A percentile compares a stretch with the other conserved stretches of the same genome.
Evolutionary conservation across 1,140 invertebrate species (phyloP).

Genomic region (Trichogramma pretiosum): DNA sequence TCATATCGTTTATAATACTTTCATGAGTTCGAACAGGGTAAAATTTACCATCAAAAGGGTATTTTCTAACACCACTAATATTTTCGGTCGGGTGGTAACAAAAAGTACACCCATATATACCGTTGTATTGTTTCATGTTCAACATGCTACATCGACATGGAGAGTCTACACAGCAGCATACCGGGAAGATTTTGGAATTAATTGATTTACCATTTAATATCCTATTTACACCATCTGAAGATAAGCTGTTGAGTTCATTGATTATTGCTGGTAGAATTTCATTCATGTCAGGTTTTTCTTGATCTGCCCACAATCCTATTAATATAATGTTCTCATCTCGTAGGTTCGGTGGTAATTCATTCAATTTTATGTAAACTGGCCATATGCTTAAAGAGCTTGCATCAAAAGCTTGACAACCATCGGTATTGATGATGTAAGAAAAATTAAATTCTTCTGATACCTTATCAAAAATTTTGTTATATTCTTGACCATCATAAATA

Average conservation of each 20-base stretch:
- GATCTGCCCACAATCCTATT: not conserved
- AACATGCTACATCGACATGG: conserved; percentile 1
- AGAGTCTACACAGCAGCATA: not conserved
- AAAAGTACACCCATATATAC: conserved; percentile 17
- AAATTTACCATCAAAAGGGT: not conserved
- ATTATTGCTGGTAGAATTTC: not conserved
- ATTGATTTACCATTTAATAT: not conserved
- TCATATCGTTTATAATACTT: not conserved
- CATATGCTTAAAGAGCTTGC: not conserved
- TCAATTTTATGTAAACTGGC: not conserved
- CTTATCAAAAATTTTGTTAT: too few relatives aligned
- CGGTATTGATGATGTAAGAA: conserved; percentile 1
- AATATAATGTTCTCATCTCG: not conserved
- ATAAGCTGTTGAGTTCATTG: not conserved
- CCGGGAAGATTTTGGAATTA: not conserved
- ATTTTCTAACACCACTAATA: not conserved
- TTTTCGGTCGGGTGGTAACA: conserved; percentile 3
- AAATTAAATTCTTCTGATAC: not conserved
- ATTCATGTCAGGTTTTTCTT: not conserved
- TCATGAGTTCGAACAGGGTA: not conserved
- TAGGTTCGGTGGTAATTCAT: not conserved
- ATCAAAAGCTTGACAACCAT: conserved; percentile 1
- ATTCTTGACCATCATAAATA: not conserved
- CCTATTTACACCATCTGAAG: not conserved
- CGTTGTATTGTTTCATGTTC: conserved; percentile 20